Percentiles rank a stretch among this genome's conserved stretches.
Evolutionary conservation across 1,140 invertebrate genomes (phyloP).

Genomic region (Medauroidea extradentata): DNA sequence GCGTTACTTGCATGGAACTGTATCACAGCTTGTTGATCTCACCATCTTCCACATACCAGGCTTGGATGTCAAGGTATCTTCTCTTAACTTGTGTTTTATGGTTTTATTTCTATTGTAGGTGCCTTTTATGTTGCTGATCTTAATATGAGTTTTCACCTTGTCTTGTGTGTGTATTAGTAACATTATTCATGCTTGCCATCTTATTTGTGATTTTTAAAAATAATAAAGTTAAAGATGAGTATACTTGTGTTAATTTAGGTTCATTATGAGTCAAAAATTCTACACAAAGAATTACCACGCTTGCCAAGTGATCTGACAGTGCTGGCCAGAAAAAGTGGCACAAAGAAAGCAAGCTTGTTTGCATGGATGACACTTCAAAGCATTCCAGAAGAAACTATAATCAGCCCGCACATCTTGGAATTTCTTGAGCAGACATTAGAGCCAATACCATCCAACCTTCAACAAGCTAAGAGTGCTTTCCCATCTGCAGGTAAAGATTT

Average conservation of each 20-base stretch:
- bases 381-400: conserved; percentile 92
- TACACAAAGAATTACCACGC: conserved; percentile 30
- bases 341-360: conserved; percentile 89
- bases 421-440: conserved; percentile 93
- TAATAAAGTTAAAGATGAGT: too few species aligned
- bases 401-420: conserved; percentile 91
- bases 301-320: background rate
- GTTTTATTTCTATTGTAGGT: too few species aligned
- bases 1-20: conserved; percentile 29
- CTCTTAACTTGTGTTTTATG: too few species aligned
- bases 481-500: background rate
- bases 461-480: conserved; percentile 6
- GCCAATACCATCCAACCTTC: conserved; percentile 67
- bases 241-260: conserved; percentile 47
- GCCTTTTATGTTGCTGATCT: too few species aligned
- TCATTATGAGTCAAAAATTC: conserved; percentile 81
- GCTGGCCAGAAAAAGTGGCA: conserved; percentile 51
- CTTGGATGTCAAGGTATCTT: conserved; percentile 79
- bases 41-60: conserved; percentile 95
- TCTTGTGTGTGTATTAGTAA: too few species aligned
- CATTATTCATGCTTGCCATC: too few species aligned
- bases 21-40: conserved; percentile 63
- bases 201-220: too few species aligned
- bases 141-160: too few species aligned
- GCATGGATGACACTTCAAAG: conserved; percentile 95